Evolutionary conservation across 1,140 invertebrate species (phyloP).

Genomic region (Arion vulgaris): DNA sequence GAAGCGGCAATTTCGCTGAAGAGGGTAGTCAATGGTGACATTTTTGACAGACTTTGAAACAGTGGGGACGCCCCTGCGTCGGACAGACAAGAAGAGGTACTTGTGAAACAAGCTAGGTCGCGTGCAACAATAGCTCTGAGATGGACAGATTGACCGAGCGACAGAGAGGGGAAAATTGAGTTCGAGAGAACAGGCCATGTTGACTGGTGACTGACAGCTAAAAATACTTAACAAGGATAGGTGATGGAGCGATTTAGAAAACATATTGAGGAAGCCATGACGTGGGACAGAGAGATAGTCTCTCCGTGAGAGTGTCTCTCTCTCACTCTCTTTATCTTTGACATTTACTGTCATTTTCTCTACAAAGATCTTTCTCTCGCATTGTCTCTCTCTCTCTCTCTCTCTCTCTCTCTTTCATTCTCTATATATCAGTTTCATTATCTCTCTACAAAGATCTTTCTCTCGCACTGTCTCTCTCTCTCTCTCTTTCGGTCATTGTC

Average conservation of each 20-base stretch:
- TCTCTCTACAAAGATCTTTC: too few species aligned
- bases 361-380: too few species aligned
- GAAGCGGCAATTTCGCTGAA: not conserved
- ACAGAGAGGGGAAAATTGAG: not conserved
- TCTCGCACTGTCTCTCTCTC: too few species aligned
- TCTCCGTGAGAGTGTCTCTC: too few species aligned
- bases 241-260: not conserved
- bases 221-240: not conserved
- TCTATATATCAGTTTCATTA: too few species aligned
- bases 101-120: not conserved
- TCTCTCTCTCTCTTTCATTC: too few species aligned
- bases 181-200: not conserved
- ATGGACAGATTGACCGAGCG: constrained; percentile 11
- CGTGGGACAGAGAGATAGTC: too few species aligned
- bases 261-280: not conserved
- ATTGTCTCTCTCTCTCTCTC: too few species aligned
- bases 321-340: too few species aligned
- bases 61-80: not conserved
- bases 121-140: not conserved
- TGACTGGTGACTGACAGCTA: not conserved
- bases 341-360: too few species aligned
- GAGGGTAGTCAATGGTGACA: not conserved
- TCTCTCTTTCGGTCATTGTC: too few species aligned
- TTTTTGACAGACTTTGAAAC: constrained; percentile 19
- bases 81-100: not conserved